phyloP scores from a whole-genome alignment of 2,797 vertebrate species.

The Neosalanx taihuensis region DNA sequence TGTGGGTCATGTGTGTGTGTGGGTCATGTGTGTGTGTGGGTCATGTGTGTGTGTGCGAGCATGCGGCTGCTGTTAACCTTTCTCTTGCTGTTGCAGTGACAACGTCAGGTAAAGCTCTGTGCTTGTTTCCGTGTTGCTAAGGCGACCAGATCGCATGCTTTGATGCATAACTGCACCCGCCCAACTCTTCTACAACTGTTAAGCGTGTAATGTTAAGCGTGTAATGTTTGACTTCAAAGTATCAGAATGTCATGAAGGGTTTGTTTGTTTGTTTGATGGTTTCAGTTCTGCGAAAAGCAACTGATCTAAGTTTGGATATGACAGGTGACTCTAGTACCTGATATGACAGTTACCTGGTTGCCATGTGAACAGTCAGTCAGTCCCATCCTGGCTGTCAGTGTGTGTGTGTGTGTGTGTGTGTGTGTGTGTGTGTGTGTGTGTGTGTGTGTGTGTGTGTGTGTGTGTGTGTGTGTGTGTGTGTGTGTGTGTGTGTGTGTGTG shows the following conservation, averaged over 20 bases:
- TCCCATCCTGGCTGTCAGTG: slow-evolving; percentile 40
- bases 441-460: background rate
- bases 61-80: slow-evolving; percentile 37
- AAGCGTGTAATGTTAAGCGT: no score
- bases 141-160: slow-evolving; percentile 47
- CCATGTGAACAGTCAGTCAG: slow-evolving; percentile 53
- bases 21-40: no score
- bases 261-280: background rate
- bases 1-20: no score
- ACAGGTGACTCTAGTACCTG: background rate
- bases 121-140: slow-evolving; percentile 33
- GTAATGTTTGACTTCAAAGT: no score
- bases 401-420: slow-evolving; percentile 15
- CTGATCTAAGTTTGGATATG: background rate
- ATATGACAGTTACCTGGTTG: slow-evolving; percentile 42
- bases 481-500: slow-evolving; percentile 14
- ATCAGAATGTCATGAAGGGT: background rate
- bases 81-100: slow-evolving; percentile 67
- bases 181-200: slow-evolving; percentile 30
- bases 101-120: slow-evolving; percentile 74
- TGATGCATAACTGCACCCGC: background rate
- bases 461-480: slow-evolving; percentile 12
- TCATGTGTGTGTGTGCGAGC: slow-evolving; percentile 30
- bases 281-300: background rate
- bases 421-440: slow-evolving; percentile 1